phyloP scores from a whole-genome alignment of 2,797 vertebrate genomes.

The Amazonetta brasiliensis region DNA sequence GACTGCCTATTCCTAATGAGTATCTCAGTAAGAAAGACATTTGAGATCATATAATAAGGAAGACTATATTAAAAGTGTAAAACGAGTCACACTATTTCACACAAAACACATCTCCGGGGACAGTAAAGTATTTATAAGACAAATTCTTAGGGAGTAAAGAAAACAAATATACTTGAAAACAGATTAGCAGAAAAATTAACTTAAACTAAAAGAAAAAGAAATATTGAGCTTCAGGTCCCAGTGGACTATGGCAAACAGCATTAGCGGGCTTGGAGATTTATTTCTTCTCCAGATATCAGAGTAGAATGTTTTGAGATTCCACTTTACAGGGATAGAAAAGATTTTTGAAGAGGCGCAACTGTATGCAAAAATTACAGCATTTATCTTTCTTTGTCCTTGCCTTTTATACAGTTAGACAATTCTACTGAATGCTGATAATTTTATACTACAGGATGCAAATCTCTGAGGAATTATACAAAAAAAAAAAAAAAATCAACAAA shows the following conservation, averaged over 20 bases:
- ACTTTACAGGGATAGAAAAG: background rate
- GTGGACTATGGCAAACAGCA: background rate
- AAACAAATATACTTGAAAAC: background rate
- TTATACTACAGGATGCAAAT: background rate
- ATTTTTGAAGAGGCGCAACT: background rate
- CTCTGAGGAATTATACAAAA: background rate
- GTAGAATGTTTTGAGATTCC: background rate
- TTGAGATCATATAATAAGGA: background rate
- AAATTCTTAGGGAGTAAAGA: background rate
- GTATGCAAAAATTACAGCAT: background rate
- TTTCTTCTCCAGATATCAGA: background rate
- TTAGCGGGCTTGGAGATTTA: rapidly evolving
- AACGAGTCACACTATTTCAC: background rate
- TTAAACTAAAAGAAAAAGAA: background rate
- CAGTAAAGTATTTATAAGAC: background rate
- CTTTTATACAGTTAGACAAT: background rate
- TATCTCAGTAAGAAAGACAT: background rate
- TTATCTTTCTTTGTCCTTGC: background rate
- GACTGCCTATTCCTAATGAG: background rate
- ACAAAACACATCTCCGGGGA: background rate
- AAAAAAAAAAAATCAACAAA: background rate
- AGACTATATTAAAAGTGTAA: background rate
- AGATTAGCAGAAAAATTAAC: background rate
- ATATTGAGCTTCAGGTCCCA: background rate
- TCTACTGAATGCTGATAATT: background rate